Evolutionary conservation across 1,140 invertebrate genomes (phyloP).

Genomic region (Hyles euphorbiae): DNA sequence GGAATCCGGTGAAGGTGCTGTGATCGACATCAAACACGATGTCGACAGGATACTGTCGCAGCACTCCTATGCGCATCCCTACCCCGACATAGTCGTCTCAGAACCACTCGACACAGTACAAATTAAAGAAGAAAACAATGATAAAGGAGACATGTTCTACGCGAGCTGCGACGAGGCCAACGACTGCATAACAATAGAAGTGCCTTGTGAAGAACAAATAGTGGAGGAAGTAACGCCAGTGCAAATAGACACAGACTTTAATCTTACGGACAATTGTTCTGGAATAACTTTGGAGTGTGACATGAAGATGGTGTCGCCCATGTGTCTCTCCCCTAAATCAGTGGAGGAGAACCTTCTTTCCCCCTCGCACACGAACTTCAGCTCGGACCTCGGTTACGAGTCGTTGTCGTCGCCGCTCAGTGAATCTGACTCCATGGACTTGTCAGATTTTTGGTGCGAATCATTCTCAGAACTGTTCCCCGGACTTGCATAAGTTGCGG

Average conservation of each 20-base stretch:
- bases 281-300: conserved; percentile 64
- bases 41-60: conserved; percentile 71
- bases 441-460: conserved; percentile 79
- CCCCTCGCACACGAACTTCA: conserved; percentile 56
- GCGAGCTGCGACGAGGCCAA: conserved; percentile 83
- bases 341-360: conserved; percentile 59
- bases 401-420: conserved; percentile 76
- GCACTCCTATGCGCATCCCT: conserved; percentile 74
- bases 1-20: conserved; percentile 83
- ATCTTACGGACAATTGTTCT: conserved; percentile 49
- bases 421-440: conserved; percentile 60
- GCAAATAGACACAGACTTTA: conserved; percentile 55
- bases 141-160: conserved; percentile 78
- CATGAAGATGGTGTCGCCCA: conserved; percentile 65
- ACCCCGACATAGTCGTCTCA: conserved; percentile 35
- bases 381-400: conserved; percentile 78
- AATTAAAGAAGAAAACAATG: conserved; percentile 62
- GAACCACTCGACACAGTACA: conserved; percentile 32
- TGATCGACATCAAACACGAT: conserved; percentile 63
- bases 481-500: conserved; percentile 67
- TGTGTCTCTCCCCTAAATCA: conserved; percentile 64
- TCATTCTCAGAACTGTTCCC: conserved; percentile 80
- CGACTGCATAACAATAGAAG: conserved; percentile 83
- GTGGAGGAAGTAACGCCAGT: conserved; percentile 69
- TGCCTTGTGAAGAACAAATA: conserved; percentile 78